These are phyloP conservation scores for Clinocottus analis DNA, from an alignment of 2,113 vertebrate genomes.

Conservation along the genomic window DNA sequence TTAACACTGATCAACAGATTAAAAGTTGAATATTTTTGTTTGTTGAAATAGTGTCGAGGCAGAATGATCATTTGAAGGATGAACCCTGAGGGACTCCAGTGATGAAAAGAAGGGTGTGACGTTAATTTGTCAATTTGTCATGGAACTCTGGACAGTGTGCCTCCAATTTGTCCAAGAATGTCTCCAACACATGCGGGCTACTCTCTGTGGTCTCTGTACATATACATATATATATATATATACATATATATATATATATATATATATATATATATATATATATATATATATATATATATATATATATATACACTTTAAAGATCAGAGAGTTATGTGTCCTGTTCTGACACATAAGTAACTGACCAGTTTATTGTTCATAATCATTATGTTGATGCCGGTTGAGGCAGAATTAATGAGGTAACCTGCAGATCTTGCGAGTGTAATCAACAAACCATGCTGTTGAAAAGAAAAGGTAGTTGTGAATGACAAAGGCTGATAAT, in stretches of 20 bases:
- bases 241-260: too few species aligned
- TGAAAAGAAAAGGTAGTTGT: neutral
- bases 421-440: neutral
- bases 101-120: neutral
- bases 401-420: neutral
- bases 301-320: too few species aligned
- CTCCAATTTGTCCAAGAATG: conserved; percentile 21
- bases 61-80: neutral
- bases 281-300: too few species aligned
- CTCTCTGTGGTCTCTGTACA: neutral
- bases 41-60: neutral
- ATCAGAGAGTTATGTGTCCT: too few species aligned
- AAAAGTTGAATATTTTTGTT: neutral
- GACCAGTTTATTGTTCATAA: neutral
- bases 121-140: neutral
- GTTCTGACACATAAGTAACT: neutral
- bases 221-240: too few species aligned
- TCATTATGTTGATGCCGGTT: neutral
- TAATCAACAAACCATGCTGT: conserved; percentile 9
- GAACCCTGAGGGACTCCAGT: neutral
- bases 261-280: too few species aligned
- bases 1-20: neutral
- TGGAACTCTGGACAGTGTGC: neutral
- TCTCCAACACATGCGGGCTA: neutral
- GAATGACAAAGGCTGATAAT: neutral